Base-by-base conservation (phyloP, 2,797 vertebrate species). In the Gymnothorax javanicus region DNA sequence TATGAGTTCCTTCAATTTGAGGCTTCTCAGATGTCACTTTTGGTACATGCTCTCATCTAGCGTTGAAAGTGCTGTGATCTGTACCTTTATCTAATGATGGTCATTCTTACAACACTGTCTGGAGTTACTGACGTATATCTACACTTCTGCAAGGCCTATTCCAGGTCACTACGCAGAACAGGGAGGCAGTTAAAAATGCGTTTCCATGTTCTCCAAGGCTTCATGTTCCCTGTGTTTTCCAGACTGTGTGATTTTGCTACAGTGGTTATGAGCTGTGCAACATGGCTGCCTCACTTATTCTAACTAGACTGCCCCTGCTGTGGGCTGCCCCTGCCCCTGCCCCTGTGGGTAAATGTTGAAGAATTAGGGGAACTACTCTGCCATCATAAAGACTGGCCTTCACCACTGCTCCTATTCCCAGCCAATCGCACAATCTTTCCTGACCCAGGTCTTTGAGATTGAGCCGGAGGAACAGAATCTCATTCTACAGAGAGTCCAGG, bases 371-470 rank as follows among this genome's bases (percentile, higher is more conserved):
- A 25, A 20, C 23, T 5, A 3, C 3, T 17, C 13, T 3, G 1
- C 11, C 27, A 43, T 75, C 33, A 11, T 27, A 75, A 75, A 75
- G 12, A 75, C 9, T 79, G 50, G 43, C 23, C 50, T 79, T 79
- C n/a, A 52, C 43, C 75, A 79, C 17, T 54, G 75, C 17, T 20
- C 13, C 20, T 5, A 23, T 54, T 52, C 52, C 9, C 23, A 25
- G 7, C 52, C 77, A 81, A 77, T 7, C 73, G 52, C 13, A 17
- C 15, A 15, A 20, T 33, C 17, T 81, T 7, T 90, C 56, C 84
- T 91, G 58, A 86, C 50, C 0, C 88, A 98, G 97, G 97, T 96
- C 87, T 98, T 98, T 90, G 95, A 95, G 87, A 95, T 97, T 92
- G 95, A 95, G 5, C 91, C 95, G 11, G 95, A 96, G 86, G 96